Evolutionary conservation across 2,888 invertebrate genomes (phyloP).

Genomic region (Stenodema calcarata): DNA sequence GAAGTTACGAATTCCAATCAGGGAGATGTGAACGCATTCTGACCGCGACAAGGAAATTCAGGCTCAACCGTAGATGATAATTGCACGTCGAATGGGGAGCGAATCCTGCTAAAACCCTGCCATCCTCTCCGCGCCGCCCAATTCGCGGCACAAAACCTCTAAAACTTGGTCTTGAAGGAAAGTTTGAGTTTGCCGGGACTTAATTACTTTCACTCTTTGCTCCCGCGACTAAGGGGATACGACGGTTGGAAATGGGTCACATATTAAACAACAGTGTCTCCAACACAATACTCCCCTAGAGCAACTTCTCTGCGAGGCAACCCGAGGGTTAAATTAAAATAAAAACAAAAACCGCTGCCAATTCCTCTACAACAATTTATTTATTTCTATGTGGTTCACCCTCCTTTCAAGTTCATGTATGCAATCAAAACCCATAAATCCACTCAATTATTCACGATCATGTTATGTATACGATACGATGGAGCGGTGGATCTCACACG

Average conservation of each 20-base stretch:
- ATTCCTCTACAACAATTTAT: too few relatives aligned
- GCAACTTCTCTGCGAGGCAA: not conserved
- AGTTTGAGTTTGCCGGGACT: not conserved
- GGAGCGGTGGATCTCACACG: too few relatives aligned
- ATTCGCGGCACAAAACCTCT: slow-evolving; percentile 9
- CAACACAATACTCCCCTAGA: not conserved
- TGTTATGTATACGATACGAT: too few relatives aligned
- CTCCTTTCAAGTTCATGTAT: too few relatives aligned
- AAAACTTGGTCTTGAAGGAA: slow-evolving; percentile 11
- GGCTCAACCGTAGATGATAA: not conserved
- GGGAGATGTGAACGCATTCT: not conserved
- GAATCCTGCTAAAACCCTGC: not conserved
- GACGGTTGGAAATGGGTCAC: not conserved
- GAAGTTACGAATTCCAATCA: not conserved
- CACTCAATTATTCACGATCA: too few relatives aligned
- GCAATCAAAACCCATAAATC: too few relatives aligned
- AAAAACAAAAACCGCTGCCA: not conserved
- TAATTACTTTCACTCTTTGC: slow-evolving; percentile 34
- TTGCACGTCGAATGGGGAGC: not conserved
- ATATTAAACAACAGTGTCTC: slow-evolving; percentile 12
- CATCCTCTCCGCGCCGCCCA: not conserved
- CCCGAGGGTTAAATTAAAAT: not conserved
- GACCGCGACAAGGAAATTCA: not conserved
- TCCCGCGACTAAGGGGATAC: not conserved
- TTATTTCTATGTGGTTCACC: too few relatives aligned